Conservation (phyloP, 2,888 invertebrate species). For the Euspilapteryx auroguttella region DNA sequence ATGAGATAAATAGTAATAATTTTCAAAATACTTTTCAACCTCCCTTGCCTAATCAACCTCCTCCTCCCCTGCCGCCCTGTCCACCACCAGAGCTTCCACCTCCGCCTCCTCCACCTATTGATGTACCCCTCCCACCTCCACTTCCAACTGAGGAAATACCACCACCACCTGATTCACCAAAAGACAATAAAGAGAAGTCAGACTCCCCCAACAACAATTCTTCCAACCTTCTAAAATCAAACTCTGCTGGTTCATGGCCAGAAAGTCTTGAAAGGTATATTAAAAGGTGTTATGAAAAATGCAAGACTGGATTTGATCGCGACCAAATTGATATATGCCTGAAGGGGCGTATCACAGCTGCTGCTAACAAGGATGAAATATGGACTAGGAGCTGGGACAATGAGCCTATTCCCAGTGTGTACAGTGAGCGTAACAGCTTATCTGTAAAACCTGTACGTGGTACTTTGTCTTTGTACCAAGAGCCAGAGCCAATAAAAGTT, state of each 20-base stretch:
- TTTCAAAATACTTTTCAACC: conserved; percentile 27
- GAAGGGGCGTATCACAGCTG: conserved; percentile 90
- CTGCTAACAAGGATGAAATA: conserved; percentile 84
- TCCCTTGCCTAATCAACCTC: conserved; percentile 60
- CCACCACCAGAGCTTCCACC: conserved; percentile 45
- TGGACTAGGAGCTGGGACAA: conserved; percentile 93
- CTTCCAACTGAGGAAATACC: conserved; percentile 42
- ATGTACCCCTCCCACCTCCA: conserved; percentile 45
- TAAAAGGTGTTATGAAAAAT: conserved; percentile 89
- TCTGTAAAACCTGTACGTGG: conserved; percentile 65
- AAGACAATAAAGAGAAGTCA: conserved; percentile 7
- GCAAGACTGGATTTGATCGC: conserved; percentile 84
- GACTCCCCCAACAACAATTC: conserved; percentile 29
- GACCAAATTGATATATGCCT: conserved; percentile 93
- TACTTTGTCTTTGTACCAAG: conserved; percentile 60
- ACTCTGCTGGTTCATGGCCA: conserved; percentile 70
- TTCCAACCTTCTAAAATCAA: conserved; percentile 28
- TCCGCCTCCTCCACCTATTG: conserved; percentile 21
- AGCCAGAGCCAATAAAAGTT: conserved; percentile 19
- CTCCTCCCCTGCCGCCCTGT: conserved; percentile 52
- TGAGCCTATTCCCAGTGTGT: conserved; percentile 88
- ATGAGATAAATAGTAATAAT: conserved; percentile 40
- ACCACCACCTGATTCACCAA: conserved; percentile 30
- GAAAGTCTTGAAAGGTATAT: conserved; percentile 85
- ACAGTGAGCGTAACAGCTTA: conserved; percentile 73